These are phyloP conservation scores for Crypturellus tataupa DNA, from an alignment of 2,797 vertebrate species.

Conservation along the genomic window DNA sequence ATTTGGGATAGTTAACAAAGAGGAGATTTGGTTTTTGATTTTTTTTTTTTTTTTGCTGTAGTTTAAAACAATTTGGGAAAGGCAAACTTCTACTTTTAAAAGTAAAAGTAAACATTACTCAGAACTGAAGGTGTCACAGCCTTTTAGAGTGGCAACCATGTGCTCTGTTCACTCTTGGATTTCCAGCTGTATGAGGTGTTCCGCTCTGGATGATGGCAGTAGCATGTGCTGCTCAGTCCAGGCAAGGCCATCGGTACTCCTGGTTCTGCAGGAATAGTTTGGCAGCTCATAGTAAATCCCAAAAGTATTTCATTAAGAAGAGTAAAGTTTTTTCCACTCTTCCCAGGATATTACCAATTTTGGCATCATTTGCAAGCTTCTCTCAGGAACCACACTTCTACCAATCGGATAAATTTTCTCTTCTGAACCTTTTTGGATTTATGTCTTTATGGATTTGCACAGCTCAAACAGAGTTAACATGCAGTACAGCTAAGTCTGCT, in stretches of 20 bases:
- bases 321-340: not conserved
- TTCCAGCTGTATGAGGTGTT: rapidly evolving
- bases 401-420: not conserved
- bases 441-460: not conserved
- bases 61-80: not conserved
- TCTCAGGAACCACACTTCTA: not conserved
- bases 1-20: not conserved
- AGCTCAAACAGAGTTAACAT: not conserved
- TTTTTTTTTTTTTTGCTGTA: not conserved
- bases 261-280: not conserved
- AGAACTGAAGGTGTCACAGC: rapidly evolving
- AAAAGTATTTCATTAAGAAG: not conserved
- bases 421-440: not conserved
- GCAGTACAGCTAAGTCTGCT: not conserved
- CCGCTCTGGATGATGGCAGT: not conserved
- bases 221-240: not conserved
- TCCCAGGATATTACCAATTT: not conserved
- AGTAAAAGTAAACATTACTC: not conserved
- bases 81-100: not conserved
- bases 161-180: not conserved
- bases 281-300: not conserved
- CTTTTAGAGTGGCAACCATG: not conserved
- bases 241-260: not conserved
- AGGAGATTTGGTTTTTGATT: not conserved
- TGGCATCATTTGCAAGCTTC: not conserved